Evolutionary conservation across 1,140 invertebrate species (phyloP).

Genomic region (Tribolium madens): DNA sequence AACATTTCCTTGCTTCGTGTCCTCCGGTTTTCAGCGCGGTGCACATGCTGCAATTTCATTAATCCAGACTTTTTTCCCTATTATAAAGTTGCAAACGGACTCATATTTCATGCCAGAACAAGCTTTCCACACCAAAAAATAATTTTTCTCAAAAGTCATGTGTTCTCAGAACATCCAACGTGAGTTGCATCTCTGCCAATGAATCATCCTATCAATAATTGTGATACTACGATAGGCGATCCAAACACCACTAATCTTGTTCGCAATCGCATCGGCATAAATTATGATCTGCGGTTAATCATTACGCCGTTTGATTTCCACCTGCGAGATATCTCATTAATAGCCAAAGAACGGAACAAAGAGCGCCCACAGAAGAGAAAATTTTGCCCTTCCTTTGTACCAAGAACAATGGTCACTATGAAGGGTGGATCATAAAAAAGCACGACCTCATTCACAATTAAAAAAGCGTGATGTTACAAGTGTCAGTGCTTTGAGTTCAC

Average conservation of each 20-base stretch:
- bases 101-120: slow-evolving; percentile 13
- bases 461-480: neutral
- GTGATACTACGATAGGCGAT: neutral
- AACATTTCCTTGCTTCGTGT: slow-evolving; percentile 40
- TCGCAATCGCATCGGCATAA: neutral
- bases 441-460: neutral
- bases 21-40: neutral
- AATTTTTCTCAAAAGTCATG: neutral
- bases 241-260: neutral
- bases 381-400: slow-evolving; percentile 15
- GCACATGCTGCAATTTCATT: slow-evolving; percentile 21
- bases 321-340: slow-evolving; percentile 28
- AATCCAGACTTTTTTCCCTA: neutral
- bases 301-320: slow-evolving; percentile 6
- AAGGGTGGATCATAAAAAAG: neutral
- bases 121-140: slow-evolving; percentile 1
- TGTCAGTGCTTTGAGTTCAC: neutral
- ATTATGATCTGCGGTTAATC: slow-evolving; percentile 15
- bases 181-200: neutral
- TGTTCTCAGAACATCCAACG: neutral
- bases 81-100: slow-evolving; percentile 24
- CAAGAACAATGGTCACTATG: slow-evolving; percentile 1
- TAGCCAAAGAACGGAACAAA: slow-evolving; percentile 7
- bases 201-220: neutral
- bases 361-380: slow-evolving; percentile 1